Conservation (phyloP, 1,140 invertebrate genomes). For the Scaptomyza pallida region DNA sequence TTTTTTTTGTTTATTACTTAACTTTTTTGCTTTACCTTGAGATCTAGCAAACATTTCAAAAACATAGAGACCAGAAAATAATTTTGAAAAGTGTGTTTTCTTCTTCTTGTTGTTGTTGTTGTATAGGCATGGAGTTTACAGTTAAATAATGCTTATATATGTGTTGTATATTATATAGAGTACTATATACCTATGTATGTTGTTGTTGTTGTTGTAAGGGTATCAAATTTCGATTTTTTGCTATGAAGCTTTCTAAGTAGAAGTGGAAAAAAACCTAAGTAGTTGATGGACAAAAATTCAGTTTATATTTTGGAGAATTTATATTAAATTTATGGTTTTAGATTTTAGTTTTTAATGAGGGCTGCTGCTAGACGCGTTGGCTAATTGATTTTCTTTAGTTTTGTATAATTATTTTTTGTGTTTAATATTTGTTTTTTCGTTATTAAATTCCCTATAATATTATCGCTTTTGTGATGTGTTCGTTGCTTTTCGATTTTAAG, state of each 20-base stretch:
- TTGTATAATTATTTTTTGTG: slow-evolving; percentile 14
- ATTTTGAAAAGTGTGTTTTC: slow-evolving; percentile 40
- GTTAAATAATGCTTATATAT: slow-evolving; percentile 52
- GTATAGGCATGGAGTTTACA: slow-evolving; percentile 75
- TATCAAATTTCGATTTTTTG: slow-evolving; percentile 35
- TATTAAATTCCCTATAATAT: slow-evolving; percentile 69
- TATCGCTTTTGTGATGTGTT: slow-evolving; percentile 68
- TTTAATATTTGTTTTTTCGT: slow-evolving; percentile 31
- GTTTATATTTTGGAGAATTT: slow-evolving; percentile 4
- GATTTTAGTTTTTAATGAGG: not conserved
- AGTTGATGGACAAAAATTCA: slow-evolving; percentile 1
- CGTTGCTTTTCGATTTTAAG: slow-evolving; percentile 57
- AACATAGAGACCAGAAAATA: slow-evolving; percentile 53
- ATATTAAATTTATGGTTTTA: not conserved
- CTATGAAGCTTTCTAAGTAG: slow-evolving; percentile 27
- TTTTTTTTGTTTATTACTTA: slow-evolving; percentile 58
- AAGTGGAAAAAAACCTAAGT: slow-evolving; percentile 5
- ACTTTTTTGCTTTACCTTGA: slow-evolving; percentile 78
- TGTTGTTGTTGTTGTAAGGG: not conserved
- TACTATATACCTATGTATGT: not conserved
- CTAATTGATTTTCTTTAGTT: slow-evolving; percentile 31
- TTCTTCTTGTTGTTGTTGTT: slow-evolving; percentile 38
- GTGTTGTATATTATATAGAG: slow-evolving; percentile 8
- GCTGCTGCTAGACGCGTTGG: slow-evolving; percentile 28
- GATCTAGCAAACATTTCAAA: slow-evolving; percentile 71